These are phyloP conservation scores for Antheraea mylitta DNA, from an alignment of 1,140 invertebrate species.

Conservation along the genomic window DNA sequence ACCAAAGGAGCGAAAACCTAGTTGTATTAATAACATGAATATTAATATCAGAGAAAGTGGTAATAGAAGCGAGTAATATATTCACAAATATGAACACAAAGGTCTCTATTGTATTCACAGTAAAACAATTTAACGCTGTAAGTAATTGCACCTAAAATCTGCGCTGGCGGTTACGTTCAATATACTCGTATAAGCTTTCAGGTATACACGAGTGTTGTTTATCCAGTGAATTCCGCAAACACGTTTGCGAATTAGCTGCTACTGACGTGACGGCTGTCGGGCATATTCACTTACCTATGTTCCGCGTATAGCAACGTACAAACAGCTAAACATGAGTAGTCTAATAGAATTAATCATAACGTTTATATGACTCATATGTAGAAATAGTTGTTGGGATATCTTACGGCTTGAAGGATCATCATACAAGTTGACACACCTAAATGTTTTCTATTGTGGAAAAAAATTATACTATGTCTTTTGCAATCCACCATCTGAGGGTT, in stretches of 20 bases:
- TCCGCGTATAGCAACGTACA: background rate
- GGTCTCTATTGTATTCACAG: background rate
- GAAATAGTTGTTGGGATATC: no score
- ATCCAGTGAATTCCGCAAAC: slow-evolving; percentile 2
- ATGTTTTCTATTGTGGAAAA: no score
- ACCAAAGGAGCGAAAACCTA: no score
- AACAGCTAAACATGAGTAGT: background rate
- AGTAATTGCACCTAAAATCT: background rate
- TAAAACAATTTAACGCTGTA: background rate
- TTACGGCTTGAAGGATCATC: no score
- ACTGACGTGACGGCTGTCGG: slow-evolving; percentile 10
- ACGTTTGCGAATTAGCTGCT: background rate
- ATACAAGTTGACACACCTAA: no score
- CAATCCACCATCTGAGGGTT: no score
- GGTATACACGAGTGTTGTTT: background rate
- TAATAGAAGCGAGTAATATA: background rate
- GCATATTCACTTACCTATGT: slow-evolving; percentile 14
- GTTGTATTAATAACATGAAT: no score
- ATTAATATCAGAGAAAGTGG: background rate
- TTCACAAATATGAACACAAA: background rate
- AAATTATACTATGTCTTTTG: no score
- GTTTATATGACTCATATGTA: background rate
- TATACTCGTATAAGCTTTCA: background rate
- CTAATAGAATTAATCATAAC: background rate
- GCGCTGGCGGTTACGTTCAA: background rate